Base-by-base conservation (phyloP, 1,140 invertebrate genomes). In the Globodera rostochiensis region DNA sequence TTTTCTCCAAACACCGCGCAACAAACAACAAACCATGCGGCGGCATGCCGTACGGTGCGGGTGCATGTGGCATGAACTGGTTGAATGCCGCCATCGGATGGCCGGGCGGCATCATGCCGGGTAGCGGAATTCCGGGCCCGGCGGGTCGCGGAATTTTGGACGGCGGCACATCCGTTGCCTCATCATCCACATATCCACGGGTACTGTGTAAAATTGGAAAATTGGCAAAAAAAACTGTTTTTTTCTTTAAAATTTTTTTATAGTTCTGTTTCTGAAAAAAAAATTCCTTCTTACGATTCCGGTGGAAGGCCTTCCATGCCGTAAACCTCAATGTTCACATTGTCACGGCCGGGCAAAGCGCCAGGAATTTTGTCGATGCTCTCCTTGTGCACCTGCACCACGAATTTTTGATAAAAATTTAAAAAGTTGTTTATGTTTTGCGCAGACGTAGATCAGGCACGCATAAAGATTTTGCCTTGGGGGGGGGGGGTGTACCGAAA, bases 221-320 rank as follows among this genome's bases (percentile, higher is more conserved):
- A 36, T 36, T 36, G 36, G 36, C 36, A 36, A 36, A 36, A 36
- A 74, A 74, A 77, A 11, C 36, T 36, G 7, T 4, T 46, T 50
- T 45, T n/a, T 21, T 15, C 57, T 4, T 21, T 3, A 77, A 74
- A 47, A 21, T 4, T 46, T 45, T 57, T 7, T 13, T 75, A 25
- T 19, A 69, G 21, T 5, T n/a, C n/a, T 21, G 36, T n/a, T 13
- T 6, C n/a, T n/a, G 49, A 47, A 76, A 75, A 45, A 25, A 74
- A 74, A n/a, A 25, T 25, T 21, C 21, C 19, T 25, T 21, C 57
- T 47, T 69, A 78, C 77, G 77, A 66, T 50, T 95, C 95, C 83
- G 95, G 93, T 45, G 98, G 97, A 88, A 99, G 98, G 83, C 98
- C 98, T 93, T 99, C 97, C 97, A 99, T 99, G 85, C 98, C 98